Base-by-base conservation (phyloP, 2,113 vertebrate genomes). In the Scomber japonicus region DNA sequence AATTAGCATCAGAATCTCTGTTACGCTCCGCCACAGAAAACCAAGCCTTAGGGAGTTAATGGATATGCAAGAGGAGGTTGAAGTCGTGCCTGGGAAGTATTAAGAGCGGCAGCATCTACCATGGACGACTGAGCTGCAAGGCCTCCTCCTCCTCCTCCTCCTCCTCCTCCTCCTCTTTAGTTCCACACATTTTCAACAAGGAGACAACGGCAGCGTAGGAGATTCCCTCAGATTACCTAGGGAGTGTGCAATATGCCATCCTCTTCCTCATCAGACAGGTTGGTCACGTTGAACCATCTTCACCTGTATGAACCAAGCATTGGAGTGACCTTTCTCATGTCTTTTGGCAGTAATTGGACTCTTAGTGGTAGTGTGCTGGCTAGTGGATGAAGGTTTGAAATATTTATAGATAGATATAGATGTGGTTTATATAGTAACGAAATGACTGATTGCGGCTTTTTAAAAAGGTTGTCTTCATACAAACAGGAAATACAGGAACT, bases 61-160 rank as follows among this genome's bases (percentile, higher is more conserved):
- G 13, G 79, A 80, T 67, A 55, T 45, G 57, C 59, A 53, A 81
- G 17, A 56, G 54, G 24, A 77, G 46, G 66, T 19, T 13, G 56
- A 54, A 10, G 30, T 24, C 16, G 50, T 63, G 61, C 15, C 11
- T 62, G 21, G 17, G 80, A 57, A 57, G 68, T 53, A 70, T 84
- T 15, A 76, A 27, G 54, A 70, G 44, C 19, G 3, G 70, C 12
- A 24, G 56, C 14, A 56, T 31, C 1, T 30, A 60, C 44, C 21
- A 51, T 49, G 55, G 50, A 71, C 31, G 14, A 66, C 31, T 49
- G 62, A 68, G 67, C 66, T 17, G 56, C 9, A 68, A 27, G 8
- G 12, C 55, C 35, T 17, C 6, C 31, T 31, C 31, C 4, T 31
- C 31, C 31, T 35, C 21, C n/a, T n/a, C n/a, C n/a, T n/a, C 5